phyloP scores from a whole-genome alignment of 2,888 invertebrate species.

The Cecidostiba fungosa region DNA sequence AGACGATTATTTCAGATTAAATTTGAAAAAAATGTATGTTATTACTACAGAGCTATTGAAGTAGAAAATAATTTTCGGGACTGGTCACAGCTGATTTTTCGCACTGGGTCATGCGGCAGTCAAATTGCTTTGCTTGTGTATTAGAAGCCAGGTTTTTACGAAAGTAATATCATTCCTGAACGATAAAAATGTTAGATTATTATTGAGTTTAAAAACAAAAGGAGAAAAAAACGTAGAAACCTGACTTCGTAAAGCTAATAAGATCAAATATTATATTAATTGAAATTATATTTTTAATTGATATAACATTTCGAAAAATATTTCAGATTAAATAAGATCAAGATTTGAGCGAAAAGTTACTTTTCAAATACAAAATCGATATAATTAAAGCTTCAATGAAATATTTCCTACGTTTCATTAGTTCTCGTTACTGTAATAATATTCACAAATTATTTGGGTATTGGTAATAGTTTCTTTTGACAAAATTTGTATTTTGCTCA shows the following conservation, averaged over 20 bases:
- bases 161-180: not conserved
- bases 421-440: not conserved
- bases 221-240: not conserved
- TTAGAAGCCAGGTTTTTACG: slow-evolving; percentile 24
- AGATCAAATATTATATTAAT: not conserved
- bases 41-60: slow-evolving; percentile 63
- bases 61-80: slow-evolving; percentile 60
- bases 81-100: slow-evolving; percentile 31
- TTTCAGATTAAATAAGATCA: not conserved
- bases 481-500: not conserved
- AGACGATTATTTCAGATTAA: slow-evolving; percentile 24
- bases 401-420: not conserved
- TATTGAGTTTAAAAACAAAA: not conserved
- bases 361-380: not conserved
- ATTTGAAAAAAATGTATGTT: slow-evolving; percentile 57
- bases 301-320: no score
- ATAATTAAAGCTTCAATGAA: not conserved
- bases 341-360: not conserved
- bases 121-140: slow-evolving; percentile 18
- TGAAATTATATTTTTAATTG: no score
- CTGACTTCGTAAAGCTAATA: not conserved
- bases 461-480: not conserved
- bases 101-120: slow-evolving; percentile 14
- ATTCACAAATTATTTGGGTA: not conserved
- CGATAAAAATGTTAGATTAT: no score